phyloP scores from a whole-genome alignment of 1,140 invertebrate genomes.

The Trichonephila clavipes region DNA sequence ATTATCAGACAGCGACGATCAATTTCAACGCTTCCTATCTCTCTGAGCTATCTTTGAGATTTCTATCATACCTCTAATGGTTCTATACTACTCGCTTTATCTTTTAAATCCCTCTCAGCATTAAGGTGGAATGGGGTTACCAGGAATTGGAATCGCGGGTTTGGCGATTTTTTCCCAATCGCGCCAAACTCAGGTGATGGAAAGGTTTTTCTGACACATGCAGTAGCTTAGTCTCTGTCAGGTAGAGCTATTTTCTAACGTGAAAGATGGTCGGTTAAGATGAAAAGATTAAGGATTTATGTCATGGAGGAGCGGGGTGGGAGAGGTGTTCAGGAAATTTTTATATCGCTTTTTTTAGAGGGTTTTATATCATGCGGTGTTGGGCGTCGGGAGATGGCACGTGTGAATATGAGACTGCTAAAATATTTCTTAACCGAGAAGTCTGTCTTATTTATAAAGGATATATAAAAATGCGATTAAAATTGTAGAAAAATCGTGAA shows the following conservation, averaged over 20 bases:
- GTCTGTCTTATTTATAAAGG: no score
- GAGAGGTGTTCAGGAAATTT: neutral
- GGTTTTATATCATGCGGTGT: neutral
- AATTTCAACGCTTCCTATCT: slow-evolving; percentile 67
- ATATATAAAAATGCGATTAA: no score
- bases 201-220: neutral
- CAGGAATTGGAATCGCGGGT: neutral
- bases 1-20: slow-evolving; percentile 52
- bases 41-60: slow-evolving; percentile 31
- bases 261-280: neutral
- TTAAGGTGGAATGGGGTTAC: slow-evolving; percentile 51
- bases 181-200: slow-evolving; percentile 25
- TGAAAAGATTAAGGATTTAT: neutral
- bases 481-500: no score
- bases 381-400: no score
- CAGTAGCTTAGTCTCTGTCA: neutral
- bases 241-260: neutral
- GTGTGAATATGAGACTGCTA: no score
- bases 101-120: slow-evolving; percentile 74
- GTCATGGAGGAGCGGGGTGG: neutral
- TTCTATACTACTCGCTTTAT: slow-evolving; percentile 63
- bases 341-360: neutral
- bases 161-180: neutral
- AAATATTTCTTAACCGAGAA: no score
- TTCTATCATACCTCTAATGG: slow-evolving; percentile 60